These are phyloP conservation scores for Albula goreensis DNA, from an alignment of 2,113 vertebrate genomes.

Conservation along the genomic window DNA sequence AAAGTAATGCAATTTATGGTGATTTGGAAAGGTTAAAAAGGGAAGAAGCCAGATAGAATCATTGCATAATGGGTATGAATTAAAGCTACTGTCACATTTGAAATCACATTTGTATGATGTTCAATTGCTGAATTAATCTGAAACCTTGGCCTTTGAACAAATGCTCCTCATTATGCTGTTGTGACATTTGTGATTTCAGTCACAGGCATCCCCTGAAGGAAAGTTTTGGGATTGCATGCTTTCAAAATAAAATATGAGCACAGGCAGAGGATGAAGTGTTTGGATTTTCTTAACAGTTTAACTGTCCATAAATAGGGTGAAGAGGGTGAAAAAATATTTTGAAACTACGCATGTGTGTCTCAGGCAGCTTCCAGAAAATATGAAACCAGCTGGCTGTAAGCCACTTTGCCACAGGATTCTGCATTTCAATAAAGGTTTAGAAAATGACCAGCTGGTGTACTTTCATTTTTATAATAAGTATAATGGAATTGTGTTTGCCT, in stretches of 20 bases:
- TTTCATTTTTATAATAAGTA: neutral
- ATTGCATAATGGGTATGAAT: neutral
- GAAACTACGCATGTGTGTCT: neutral
- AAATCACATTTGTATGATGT: conserved; percentile 10
- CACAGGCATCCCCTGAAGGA: neutral
- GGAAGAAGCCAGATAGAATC: neutral
- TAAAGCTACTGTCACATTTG: neutral
- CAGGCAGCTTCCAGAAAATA: neutral
- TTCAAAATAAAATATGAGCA: neutral
- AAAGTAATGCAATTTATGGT: neutral
- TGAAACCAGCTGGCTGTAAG: neutral
- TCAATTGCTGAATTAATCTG: neutral
- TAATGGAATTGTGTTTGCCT: too few relatives aligned
- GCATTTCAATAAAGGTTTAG: neutral
- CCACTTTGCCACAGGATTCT: neutral
- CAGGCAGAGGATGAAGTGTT: neutral
- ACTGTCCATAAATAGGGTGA: neutral
- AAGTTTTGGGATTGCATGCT: neutral
- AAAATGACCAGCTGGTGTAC: neutral
- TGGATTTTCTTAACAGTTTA: neutral
- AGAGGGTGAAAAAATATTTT: neutral
- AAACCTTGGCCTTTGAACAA: neutral
- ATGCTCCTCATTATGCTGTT: neutral
- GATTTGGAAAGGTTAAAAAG: neutral
- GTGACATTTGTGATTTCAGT: neutral